Percentiles rank a stretch among this genome's conserved stretches.
These are phyloP conservation scores for Gymnarchus niloticus DNA, from an alignment of 2,113 vertebrate species.

Conservation along the genomic window DNA sequence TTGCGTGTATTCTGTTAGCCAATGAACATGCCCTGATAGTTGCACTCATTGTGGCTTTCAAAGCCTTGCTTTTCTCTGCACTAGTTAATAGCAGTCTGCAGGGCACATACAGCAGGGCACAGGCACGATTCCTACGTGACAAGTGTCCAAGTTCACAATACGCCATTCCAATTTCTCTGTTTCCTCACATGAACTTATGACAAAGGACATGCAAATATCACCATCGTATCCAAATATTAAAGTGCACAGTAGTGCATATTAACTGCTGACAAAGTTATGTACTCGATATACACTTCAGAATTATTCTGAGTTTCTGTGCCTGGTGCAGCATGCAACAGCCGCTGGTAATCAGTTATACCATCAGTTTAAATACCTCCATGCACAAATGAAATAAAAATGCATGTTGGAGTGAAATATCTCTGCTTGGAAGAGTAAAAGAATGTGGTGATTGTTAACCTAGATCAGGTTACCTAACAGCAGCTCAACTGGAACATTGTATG, in stretches of 20 bases:
- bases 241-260: neutral
- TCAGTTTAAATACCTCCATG: neutral
- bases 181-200: no score
- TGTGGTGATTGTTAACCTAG: no score
- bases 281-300: neutral
- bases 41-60: neutral
- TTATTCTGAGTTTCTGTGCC: neutral
- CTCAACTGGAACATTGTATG: no score
- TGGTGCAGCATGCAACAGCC: neutral
- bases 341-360: neutral
- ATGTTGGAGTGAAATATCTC: conserved; percentile 3
- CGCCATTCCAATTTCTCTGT: neutral
- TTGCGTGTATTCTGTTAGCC: neutral
- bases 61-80: neutral
- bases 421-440: conserved; percentile 8
- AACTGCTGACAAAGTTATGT: neutral
- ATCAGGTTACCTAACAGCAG: no score
- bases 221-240: neutral
- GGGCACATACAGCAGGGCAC: neutral
- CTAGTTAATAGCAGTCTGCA: neutral
- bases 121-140: neutral
- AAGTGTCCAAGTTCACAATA: neutral
- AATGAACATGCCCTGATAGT: neutral
- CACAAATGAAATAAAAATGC: conserved; percentile 32
- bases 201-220: neutral